phyloP scores from a whole-genome alignment of 2,797 vertebrate species.

The Miichthys miiuy region DNA sequence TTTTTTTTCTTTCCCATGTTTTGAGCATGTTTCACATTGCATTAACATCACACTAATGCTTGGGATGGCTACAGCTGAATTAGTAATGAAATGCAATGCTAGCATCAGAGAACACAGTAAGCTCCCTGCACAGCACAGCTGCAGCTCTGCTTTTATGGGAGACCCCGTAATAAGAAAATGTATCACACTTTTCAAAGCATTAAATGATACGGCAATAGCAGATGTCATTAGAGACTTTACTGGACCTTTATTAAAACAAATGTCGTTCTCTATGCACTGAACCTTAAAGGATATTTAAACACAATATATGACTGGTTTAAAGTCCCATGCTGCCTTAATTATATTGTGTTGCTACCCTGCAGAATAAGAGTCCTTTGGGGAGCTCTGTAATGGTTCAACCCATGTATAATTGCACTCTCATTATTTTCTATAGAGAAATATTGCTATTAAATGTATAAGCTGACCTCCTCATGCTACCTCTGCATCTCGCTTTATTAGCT shows the following conservation, averaged over 20 bases:
- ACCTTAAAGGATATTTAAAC: slow-evolving; percentile 53
- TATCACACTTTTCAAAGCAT: slow-evolving; percentile 55
- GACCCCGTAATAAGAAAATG: slow-evolving; percentile 62
- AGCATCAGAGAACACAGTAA: slow-evolving; percentile 65
- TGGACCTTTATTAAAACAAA: slow-evolving; percentile 59
- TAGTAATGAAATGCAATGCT: slow-evolving; percentile 83
- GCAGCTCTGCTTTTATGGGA: slow-evolving; percentile 68
- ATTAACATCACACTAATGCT: slow-evolving; percentile 81
- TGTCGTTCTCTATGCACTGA: slow-evolving; percentile 15
- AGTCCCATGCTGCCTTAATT: slow-evolving; percentile 71
- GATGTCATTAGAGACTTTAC: slow-evolving; percentile 54
- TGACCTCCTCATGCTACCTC: slow-evolving; percentile 29
- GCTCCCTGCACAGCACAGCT: slow-evolving; percentile 59
- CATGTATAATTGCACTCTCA: slow-evolving; percentile 73
- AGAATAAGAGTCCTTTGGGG: slow-evolving; percentile 61
- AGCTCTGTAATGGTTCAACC: slow-evolving; percentile 64
- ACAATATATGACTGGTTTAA: slow-evolving; percentile 60
- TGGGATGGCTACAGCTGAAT: slow-evolving; percentile 80
- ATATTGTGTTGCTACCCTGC: slow-evolving; percentile 67
- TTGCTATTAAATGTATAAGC: slow-evolving; percentile 52
- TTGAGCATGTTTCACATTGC: slow-evolving; percentile 76
- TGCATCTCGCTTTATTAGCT: slow-evolving; percentile 29
- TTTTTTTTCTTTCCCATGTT: slow-evolving; percentile 56
- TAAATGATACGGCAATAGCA: slow-evolving; percentile 49
- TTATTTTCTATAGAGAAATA: slow-evolving; percentile 63